Conservation (phyloP, 2,888 invertebrate genomes). For the Bibio marci region DNA sequence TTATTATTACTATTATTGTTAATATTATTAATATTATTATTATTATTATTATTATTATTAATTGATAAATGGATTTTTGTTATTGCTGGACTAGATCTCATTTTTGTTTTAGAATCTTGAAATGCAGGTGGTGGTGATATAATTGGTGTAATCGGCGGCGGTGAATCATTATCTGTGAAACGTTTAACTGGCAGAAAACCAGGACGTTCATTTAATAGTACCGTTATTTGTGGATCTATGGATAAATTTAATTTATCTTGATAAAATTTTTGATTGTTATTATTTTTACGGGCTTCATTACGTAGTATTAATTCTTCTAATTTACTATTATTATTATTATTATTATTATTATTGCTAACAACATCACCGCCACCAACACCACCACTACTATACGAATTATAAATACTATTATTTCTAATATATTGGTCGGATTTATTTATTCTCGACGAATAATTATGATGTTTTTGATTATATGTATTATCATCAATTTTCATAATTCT, state of each 20-base stretch:
- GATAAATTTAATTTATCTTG: background rate
- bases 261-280: slow-evolving; percentile 11
- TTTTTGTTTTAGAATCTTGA: slow-evolving; percentile 33
- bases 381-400: background rate
- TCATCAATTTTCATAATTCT: background rate
- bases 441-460: background rate
- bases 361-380: background rate
- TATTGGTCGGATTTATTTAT: background rate
- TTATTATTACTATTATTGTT: slow-evolving; percentile 14
- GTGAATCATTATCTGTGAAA: slow-evolving; percentile 30
- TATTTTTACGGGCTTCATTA: slow-evolving; percentile 18
- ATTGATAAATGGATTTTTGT: background rate
- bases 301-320: slow-evolving; percentile 28
- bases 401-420: no score
- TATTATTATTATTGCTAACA: slow-evolving; percentile 1
- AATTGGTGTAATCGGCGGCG: slow-evolving; percentile 49
- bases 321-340: slow-evolving; percentile 17
- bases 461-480: background rate
- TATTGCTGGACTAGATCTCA: slow-evolving; percentile 4
- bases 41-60: slow-evolving; percentile 8
- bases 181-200: slow-evolving; percentile 27
- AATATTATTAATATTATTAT: slow-evolving; percentile 11
- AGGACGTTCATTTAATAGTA: slow-evolving; percentile 26
- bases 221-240: slow-evolving; percentile 24
- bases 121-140: slow-evolving; percentile 54